Conservation (phyloP, 2,888 invertebrate genomes). For the Macroteleia sp. region DNA sequence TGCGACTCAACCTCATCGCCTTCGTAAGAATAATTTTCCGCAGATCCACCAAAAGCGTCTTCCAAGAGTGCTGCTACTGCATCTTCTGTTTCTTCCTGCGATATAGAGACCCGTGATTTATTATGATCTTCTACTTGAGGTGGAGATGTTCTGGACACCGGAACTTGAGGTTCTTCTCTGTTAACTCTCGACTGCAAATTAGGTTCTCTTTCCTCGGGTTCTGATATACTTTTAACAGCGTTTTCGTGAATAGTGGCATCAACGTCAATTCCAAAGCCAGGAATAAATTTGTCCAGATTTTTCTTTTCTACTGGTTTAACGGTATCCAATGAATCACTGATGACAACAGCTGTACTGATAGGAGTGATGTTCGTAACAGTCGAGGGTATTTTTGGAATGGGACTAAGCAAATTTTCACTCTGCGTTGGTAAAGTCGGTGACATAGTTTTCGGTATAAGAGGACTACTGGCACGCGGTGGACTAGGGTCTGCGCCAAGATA, state of each 20-base stretch:
- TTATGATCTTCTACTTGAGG: constrained; percentile 87
- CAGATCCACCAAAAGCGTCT: constrained; percentile 91
- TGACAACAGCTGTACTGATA: constrained; percentile 63
- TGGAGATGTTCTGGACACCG: constrained; percentile 84
- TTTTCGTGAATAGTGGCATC: constrained; percentile 91
- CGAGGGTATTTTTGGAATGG: constrained; percentile 86
- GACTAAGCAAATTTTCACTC: constrained; percentile 83
- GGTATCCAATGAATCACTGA: constrained; percentile 65
- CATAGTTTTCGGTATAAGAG: constrained; percentile 74
- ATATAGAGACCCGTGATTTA: constrained; percentile 92
- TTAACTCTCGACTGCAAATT: constrained; percentile 70
- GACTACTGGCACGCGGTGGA: constrained; percentile 85
- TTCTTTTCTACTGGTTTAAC: constrained; percentile 83
- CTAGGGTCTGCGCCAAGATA: constrained; percentile 85
- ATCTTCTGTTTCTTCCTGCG: constrained; percentile 96
- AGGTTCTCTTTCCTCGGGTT: constrained; percentile 82
- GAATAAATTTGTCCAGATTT: constrained; percentile 86
- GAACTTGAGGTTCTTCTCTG: constrained; percentile 78
- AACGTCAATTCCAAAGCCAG: constrained; percentile 88
- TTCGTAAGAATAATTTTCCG: constrained; percentile 82
- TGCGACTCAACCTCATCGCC: constrained; percentile 85
- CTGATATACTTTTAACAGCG: constrained; percentile 92
- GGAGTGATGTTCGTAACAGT: constrained; percentile 75
- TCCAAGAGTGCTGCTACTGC: constrained; percentile 94
- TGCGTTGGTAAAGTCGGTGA: constrained; percentile 77